phyloP scores from a whole-genome alignment of 2,888 invertebrate species.

The Crematogaster levior region DNA sequence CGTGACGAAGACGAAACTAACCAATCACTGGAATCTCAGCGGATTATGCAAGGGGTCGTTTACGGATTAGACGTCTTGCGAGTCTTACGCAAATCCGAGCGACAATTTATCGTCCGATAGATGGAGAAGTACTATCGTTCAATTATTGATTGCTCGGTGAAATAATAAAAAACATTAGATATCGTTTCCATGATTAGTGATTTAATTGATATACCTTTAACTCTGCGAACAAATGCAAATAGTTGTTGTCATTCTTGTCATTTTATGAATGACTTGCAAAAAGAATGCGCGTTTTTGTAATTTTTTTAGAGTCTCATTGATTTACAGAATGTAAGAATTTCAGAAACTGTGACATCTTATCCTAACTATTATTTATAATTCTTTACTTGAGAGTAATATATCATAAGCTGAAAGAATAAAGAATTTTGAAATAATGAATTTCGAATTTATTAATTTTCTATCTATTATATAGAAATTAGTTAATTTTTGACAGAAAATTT shows the following conservation, averaged over 20 bases:
- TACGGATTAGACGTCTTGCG: conserved; percentile 69
- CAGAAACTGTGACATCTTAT: neutral
- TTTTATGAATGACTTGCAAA: neutral
- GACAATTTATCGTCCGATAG: conserved; percentile 25
- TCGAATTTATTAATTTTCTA: neutral
- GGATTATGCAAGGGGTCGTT: conserved; percentile 74
- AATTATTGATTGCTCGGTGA: conserved; percentile 11
- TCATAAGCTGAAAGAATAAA: neutral
- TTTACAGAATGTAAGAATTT: neutral
- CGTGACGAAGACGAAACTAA: conserved; percentile 67
- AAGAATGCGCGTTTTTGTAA: neutral
- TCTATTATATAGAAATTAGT: neutral
- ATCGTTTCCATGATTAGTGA: neutral
- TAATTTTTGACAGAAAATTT: neutral
- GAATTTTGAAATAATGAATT: neutral
- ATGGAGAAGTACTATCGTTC: conserved; percentile 4
- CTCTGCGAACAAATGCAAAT: neutral
- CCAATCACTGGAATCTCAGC: conserved; percentile 67
- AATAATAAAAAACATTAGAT: neutral
- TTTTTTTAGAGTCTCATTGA: neutral
- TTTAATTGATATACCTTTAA: conserved; percentile 15
- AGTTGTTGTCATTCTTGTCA: neutral
- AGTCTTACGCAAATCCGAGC: conserved; percentile 68
- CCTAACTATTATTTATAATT: neutral
- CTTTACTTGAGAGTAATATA: neutral